Evolutionary conservation across 2,113 vertebrate species (phyloP).

Genomic region (Candoia aspera): DNA sequence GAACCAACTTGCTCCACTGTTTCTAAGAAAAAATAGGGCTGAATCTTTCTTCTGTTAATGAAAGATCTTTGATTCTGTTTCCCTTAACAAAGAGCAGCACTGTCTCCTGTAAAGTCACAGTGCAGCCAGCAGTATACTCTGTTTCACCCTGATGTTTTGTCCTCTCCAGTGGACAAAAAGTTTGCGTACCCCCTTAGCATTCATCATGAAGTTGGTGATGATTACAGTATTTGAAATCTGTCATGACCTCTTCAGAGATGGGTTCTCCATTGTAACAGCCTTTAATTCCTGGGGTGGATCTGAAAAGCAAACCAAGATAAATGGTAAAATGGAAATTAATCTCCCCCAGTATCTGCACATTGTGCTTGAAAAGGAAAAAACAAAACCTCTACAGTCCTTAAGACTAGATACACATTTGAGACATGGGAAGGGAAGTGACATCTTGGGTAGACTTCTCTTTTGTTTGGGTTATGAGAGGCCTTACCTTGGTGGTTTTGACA

Average conservation of each 20-base stretch:
- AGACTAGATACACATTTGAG: not conserved
- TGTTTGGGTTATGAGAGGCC: no score
- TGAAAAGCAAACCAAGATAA: not conserved
- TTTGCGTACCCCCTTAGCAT: not conserved
- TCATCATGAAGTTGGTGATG: not conserved
- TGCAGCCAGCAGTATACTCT: not conserved
- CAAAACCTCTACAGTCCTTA: not conserved
- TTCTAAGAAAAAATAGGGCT: not conserved
- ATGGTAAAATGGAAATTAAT: not conserved
- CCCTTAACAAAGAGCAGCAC: not conserved
- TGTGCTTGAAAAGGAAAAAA: not conserved
- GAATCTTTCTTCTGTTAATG: no score
- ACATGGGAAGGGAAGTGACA: not conserved
- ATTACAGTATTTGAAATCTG: not conserved
- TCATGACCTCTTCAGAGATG: not conserved
- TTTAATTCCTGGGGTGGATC: constrained; percentile 30
- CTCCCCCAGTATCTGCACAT: not conserved
- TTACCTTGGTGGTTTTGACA: constrained; percentile 84
- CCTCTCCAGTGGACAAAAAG: not conserved
- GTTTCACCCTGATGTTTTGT: no score
- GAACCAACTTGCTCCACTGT: not conserved
- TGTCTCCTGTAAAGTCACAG: not conserved
- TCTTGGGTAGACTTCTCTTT: no score
- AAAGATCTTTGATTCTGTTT: not conserved
- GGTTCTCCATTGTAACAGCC: not conserved